Percentiles rank a stretch among this genome's conserved stretches.
Conservation (phyloP, 2,797 vertebrate species). For the Gouania willdenowi region DNA sequence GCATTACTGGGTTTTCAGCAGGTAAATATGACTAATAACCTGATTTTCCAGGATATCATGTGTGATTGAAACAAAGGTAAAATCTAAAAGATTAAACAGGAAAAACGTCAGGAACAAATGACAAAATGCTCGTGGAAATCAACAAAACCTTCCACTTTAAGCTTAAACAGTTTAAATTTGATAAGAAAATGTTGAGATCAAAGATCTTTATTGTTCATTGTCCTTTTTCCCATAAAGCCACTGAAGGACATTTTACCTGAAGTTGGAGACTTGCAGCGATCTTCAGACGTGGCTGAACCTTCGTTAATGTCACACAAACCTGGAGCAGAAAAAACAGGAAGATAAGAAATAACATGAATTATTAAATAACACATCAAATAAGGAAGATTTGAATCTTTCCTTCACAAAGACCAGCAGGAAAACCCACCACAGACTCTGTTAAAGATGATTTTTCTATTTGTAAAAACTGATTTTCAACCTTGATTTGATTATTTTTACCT, state of each 20-base stretch:
- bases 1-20: too few species aligned
- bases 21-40: conserved; percentile 2
- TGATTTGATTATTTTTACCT: too few species aligned
- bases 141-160: neutral
- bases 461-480: too few species aligned
- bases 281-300: conserved; percentile 87
- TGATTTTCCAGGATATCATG: conserved; percentile 9
- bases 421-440: too few species aligned
- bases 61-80: conserved; percentile 16
- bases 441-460: too few species aligned
- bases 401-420: too few species aligned
- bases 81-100: too few species aligned
- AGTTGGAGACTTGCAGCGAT: conserved; percentile 97
- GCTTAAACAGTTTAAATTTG: conserved; percentile 15
- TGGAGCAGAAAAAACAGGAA: conserved; percentile 65
- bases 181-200: conserved; percentile 25
- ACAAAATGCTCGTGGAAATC: neutral
- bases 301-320: conserved; percentile 97
- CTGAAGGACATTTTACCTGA: conserved; percentile 85
- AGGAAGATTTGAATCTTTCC: too few species aligned
- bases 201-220: neutral
- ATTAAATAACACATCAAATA: too few species aligned
- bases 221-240: conserved; percentile 2
- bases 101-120: conserved; percentile 2
- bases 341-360: too few species aligned